A percentile compares a stretch with the other conserved stretches of the same genome.
These are phyloP conservation scores for Octomys mimax DNA, from an alignment of 2,797 vertebrate species.

Conservation along the genomic window DNA sequence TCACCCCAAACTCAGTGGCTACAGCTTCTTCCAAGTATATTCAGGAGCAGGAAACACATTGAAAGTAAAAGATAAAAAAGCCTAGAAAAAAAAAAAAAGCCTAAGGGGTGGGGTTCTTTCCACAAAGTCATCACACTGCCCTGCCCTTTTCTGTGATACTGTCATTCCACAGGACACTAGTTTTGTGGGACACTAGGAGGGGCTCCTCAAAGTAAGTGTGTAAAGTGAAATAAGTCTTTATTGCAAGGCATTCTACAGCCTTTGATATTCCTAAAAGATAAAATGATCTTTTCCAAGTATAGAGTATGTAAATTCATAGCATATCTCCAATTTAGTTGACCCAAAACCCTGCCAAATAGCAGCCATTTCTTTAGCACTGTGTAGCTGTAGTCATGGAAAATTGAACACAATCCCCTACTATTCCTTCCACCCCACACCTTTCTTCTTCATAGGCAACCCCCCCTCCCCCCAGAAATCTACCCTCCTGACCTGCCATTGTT, in stretches of 20 bases:
- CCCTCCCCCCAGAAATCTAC: not conserved
- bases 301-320: not conserved
- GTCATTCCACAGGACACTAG: not conserved
- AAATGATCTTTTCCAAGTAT: not conserved
- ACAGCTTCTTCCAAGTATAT: not conserved
- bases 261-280: not conserved
- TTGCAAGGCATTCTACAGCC: not conserved
- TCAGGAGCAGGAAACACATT: not conserved
- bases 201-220: not conserved
- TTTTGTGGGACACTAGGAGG: not conserved
- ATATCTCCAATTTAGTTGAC: not conserved
- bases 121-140: not conserved
- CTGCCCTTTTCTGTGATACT: not conserved
- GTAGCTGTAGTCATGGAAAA: not conserved
- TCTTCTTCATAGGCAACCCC: not conserved
- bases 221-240: not conserved
- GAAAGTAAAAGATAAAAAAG: not conserved
- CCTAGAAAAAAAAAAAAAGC: not conserved
- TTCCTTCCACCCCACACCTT: not conserved
- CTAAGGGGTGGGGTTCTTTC: not conserved
- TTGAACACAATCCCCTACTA: not conserved
- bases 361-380: not conserved
- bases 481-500: slow-evolving; percentile 92
- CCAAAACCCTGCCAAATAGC: not conserved
- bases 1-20: not conserved